Evolutionary conservation across 2,797 vertebrate species (phyloP).

Genomic region (Buceros bicornis): DNA sequence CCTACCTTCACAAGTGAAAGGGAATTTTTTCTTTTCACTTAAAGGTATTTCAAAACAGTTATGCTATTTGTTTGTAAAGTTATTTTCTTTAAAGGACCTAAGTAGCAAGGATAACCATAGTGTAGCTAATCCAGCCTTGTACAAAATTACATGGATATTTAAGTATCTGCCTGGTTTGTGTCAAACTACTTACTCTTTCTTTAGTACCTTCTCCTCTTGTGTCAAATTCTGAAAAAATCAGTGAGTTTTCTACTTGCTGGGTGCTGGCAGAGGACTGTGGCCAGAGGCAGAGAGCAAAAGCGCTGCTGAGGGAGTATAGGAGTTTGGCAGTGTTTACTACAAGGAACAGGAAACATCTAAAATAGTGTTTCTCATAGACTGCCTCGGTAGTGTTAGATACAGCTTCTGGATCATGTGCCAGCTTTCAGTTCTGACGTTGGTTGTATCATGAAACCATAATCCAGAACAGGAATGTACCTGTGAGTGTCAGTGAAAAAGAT

Average conservation of each 20-base stretch:
- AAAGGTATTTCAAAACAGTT: not conserved
- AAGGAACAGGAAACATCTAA: not conserved
- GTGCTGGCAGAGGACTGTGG: not conserved
- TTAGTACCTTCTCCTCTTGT: not conserved
- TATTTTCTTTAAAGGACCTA: not conserved
- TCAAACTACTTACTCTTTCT: not conserved
- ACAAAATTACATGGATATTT: not conserved
- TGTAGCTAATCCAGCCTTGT: not conserved
- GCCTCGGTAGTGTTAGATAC: no score
- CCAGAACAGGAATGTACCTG: not conserved
- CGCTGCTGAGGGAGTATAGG: not conserved
- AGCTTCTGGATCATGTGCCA: not conserved
- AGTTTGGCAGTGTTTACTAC: not conserved
- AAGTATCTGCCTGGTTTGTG: not conserved
- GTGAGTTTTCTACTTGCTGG: not conserved
- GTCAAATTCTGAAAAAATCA: not conserved
- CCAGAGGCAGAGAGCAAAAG: not conserved
- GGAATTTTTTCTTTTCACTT: not conserved
- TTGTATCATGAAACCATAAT: not conserved
- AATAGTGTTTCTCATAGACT: not conserved
- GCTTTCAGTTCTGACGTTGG: not conserved
- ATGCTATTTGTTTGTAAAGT: not conserved
- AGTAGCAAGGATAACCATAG: not conserved
- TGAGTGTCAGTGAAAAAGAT: not conserved
- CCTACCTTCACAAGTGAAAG: not conserved